Base-by-base conservation (phyloP, 2,888 invertebrate genomes). In the Erynnis tages region DNA sequence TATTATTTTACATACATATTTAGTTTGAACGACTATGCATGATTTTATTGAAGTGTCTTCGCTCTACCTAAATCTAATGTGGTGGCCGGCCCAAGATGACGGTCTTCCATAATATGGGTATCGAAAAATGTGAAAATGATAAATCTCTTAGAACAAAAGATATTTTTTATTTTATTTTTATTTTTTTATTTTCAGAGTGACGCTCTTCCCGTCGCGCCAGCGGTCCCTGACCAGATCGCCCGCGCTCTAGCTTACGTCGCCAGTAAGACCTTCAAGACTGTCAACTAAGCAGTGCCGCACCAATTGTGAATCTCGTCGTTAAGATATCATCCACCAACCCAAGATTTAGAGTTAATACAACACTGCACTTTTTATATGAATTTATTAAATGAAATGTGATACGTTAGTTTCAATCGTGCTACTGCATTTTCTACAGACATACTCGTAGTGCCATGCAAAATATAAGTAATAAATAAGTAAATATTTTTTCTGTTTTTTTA, bases 191-290 rank as follows among this genome's bases (percentile, higher is more conserved):
- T 75, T 13, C 73, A 88, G 87, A 80, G 88, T 62, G 73, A 76
- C 53, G 73, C 76, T 13, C 59, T 92, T 55, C 92, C 91, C 19
- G 89, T 88, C 8, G 76, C 91, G 6, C 91, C 83, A 2, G 83
- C 89, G 43, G 77, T 91, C 13, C 91, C 92, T 4, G 78, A 77
- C 6, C 82, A 74, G 44, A 91, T 92, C 69, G 65, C 78, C 23
- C 82, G 82, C 66, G 76, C 88, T n/a, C 66, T 90, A n/a, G 82
- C 72, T 0, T 82, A 65, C 70, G 55, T 62, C 60, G 65, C 69
- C 30, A 76, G 55, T 54, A 57, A 40, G n/a, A n/a, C n/a, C 52
- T 10, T 10, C 43, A 38, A 40, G 32, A 53, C n/a, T n/a, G n/a
- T n/a, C n/a, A n/a, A 60, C 43, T 61, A 60, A 62, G 44, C 8